Evolutionary conservation across 1,140 invertebrate species (phyloP).

Genomic region (Drosophila obscura): DNA sequence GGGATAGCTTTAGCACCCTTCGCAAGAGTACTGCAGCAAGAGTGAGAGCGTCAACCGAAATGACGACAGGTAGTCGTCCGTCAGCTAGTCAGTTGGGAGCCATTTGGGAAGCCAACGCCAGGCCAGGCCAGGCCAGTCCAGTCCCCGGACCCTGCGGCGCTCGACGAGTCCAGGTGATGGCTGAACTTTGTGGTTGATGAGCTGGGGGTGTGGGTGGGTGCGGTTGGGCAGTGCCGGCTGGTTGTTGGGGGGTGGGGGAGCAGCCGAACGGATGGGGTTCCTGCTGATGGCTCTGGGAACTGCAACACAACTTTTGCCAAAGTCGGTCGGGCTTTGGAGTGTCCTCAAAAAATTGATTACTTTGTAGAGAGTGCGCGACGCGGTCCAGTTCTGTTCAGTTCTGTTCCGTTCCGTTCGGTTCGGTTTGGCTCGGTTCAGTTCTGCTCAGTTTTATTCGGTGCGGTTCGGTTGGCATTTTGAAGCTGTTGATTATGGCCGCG

Average conservation of each 20-base stretch:
- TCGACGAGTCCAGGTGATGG: conserved; percentile 56
- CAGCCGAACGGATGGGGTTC: conserved; percentile 3
- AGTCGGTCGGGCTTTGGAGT: conserved; percentile 51
- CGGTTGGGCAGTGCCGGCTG: conserved; percentile 3
- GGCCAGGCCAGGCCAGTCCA: conserved; percentile 3
- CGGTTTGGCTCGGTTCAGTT: conserved; percentile 40
- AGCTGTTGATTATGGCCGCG: conserved; percentile 79
- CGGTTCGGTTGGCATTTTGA: conserved; percentile 62
- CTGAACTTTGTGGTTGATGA: conserved; percentile 66
- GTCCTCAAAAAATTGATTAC: conserved; percentile 75
- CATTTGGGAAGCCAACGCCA: conserved; percentile 57
- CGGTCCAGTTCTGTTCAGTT: conserved; percentile 45
- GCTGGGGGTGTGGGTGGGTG: conserved; percentile 18
- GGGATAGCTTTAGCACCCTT: no score
- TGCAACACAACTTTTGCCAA: conserved; percentile 60
- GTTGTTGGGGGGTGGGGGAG: neutral
- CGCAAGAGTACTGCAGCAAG: neutral
- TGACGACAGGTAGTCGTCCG: conserved; percentile 65
- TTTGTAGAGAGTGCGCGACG: conserved; percentile 62
- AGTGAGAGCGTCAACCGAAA: conserved; percentile 38
- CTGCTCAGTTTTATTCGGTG: conserved; percentile 27
- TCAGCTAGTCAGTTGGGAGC: conserved; percentile 51
- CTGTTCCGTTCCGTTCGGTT: conserved; percentile 19
- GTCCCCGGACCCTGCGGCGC: conserved; percentile 43
- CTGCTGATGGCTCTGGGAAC: conserved; percentile 30